A percentile compares a stretch with the other conserved stretches of the same genome.
These are phyloP conservation scores for Diploptera punctata DNA, from an alignment of 2,888 invertebrate species.

Conservation along the genomic window DNA sequence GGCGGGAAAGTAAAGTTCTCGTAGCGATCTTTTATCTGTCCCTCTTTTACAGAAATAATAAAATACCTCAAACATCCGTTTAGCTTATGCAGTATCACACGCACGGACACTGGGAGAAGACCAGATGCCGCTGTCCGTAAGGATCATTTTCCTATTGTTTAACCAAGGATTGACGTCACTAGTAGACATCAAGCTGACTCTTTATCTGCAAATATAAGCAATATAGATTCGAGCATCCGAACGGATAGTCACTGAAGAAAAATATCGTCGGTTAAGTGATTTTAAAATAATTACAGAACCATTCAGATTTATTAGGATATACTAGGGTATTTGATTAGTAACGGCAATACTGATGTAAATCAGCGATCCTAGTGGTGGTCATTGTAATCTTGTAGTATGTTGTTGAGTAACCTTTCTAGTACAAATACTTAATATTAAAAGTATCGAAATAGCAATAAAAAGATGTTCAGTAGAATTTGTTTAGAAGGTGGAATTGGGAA, in stretches of 20 bases:
- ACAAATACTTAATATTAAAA: too few relatives aligned
- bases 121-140: slow-evolving; percentile 29
- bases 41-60: slow-evolving; percentile 27
- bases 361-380: too few relatives aligned
- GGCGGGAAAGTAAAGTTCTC: neutral
- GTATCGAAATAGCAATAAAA: too few relatives aligned
- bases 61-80: slow-evolving; percentile 24
- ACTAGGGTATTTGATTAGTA: too few relatives aligned
- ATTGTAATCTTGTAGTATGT: too few relatives aligned
- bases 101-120: slow-evolving; percentile 1
- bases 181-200: slow-evolving; percentile 17
- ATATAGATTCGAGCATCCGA: slow-evolving; percentile 19
- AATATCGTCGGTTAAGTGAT: neutral
- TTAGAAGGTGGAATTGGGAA: too few relatives aligned
- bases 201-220: slow-evolving; percentile 31
- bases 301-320: too few relatives aligned
- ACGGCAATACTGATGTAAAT: too few relatives aligned
- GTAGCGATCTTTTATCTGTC: slow-evolving; percentile 20
- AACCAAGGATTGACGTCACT: slow-evolving; percentile 17
- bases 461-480: too few relatives aligned
- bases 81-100: slow-evolving; percentile 25
- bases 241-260: slow-evolving; percentile 17
- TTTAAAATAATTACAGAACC: too few relatives aligned
- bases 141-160: slow-evolving; percentile 33
- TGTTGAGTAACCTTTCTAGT: too few relatives aligned